These are phyloP conservation scores for Acropternis orthonyx DNA, from an alignment of 2,797 vertebrate genomes.

Conservation along the genomic window DNA sequence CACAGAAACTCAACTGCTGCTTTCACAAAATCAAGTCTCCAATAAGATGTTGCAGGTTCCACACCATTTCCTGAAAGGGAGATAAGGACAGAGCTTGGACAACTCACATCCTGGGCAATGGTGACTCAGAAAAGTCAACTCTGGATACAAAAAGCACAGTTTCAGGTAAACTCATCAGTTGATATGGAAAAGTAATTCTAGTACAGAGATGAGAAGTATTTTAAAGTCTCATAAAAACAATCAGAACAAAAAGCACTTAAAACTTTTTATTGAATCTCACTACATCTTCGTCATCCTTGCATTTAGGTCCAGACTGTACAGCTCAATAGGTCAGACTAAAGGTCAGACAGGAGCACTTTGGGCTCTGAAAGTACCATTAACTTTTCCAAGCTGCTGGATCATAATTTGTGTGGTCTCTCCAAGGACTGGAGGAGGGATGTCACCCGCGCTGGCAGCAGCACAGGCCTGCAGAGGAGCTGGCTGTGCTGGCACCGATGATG, in stretches of 20 bases:
- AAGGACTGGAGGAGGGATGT: neutral
- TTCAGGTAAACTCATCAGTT: neutral
- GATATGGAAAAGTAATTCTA: slow-evolving; percentile 8
- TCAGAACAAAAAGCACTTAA: neutral
- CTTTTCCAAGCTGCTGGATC: neutral
- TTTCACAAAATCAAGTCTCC: neutral
- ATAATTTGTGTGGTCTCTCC: accelerated
- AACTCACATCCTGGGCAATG: neutral
- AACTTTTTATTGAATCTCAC: neutral
- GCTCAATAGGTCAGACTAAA: neutral
- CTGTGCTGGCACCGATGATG: neutral
- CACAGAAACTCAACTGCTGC: neutral
- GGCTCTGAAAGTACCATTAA: neutral
- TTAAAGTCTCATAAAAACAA: slow-evolving; percentile 3
- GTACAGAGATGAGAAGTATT: neutral
- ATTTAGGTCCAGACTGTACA: neutral
- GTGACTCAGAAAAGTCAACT: neutral
- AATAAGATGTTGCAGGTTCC: slow-evolving; percentile 18
- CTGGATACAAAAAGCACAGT: neutral
- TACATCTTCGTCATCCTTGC: neutral
- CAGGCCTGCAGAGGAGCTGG: neutral
- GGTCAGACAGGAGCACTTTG: neutral
- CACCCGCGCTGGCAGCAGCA: neutral
- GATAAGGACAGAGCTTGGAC: slow-evolving; percentile 1
- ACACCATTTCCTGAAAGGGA: neutral